A percentile compares a stretch with the other conserved stretches of the same genome.
Conservation (phyloP, 2,113 vertebrate genomes). For the Etheostoma spectabile region DNA sequence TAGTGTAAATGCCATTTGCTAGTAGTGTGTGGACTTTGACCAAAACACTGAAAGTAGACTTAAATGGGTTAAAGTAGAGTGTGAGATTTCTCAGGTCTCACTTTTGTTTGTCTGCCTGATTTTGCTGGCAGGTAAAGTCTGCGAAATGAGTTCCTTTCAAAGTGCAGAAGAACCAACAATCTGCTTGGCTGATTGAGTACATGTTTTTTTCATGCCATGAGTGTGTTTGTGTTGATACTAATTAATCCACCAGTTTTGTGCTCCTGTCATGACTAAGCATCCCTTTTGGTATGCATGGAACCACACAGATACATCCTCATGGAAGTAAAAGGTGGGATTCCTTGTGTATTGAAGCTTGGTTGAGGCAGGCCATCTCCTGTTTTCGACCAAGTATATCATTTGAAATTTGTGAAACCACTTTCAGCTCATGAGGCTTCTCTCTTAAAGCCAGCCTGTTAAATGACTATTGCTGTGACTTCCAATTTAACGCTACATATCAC, state of each 20-base stretch:
- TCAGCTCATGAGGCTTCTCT: conserved; percentile 62
- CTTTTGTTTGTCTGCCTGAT: conserved; percentile 41
- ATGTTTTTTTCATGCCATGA: conserved; percentile 38
- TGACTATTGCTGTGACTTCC: conserved; percentile 69
- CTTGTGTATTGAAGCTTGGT: not conserved
- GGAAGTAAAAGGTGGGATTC: not conserved
- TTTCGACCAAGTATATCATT: conserved; percentile 27
- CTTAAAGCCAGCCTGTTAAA: conserved; percentile 71
- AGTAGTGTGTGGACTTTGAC: not conserved
- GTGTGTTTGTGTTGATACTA: conserved; percentile 27
- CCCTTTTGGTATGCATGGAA: conserved; percentile 5
- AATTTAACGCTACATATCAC: conserved; percentile 78
- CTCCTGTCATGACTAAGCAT: conserved; percentile 21
- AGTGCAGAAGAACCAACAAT: conserved; percentile 49
- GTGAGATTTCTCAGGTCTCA: conserved; percentile 8
- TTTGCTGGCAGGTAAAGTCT: conserved; percentile 56
- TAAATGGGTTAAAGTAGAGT: conserved; percentile 38
- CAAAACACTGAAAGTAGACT: conserved; percentile 3
- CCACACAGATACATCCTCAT: not conserved
- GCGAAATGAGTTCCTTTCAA: conserved; percentile 60
- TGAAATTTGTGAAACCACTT: conserved; percentile 64
- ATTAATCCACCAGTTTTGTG: conserved; percentile 40
- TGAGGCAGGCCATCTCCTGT: conserved; percentile 1
- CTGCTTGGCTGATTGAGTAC: conserved; percentile 30
- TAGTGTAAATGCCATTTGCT: not conserved